Conservation (phyloP, 1,140 invertebrate species). For the Drosophila grimshawi region DNA sequence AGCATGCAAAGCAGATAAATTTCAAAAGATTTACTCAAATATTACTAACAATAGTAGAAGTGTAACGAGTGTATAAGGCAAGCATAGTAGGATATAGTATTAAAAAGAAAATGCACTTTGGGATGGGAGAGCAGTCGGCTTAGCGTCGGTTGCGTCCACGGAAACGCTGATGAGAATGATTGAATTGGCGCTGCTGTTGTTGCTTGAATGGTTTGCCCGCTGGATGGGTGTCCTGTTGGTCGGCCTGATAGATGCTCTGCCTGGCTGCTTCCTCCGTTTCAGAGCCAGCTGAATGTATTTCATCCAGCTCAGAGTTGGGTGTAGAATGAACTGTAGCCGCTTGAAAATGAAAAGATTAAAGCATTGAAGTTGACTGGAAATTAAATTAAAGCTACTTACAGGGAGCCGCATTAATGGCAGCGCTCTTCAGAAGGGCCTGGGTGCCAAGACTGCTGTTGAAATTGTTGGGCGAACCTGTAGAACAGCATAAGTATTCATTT, state of each 20-base stretch:
- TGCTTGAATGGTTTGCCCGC: slow-evolving; percentile 2
- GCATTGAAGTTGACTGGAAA: background rate
- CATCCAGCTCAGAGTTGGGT: slow-evolving; percentile 45
- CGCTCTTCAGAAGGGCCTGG: slow-evolving; percentile 44
- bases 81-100: slow-evolving; percentile 5
- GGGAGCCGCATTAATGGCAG: slow-evolving; percentile 42
- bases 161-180: slow-evolving; percentile 62
- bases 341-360: background rate
- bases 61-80: slow-evolving; percentile 46
- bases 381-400: slow-evolving; percentile 37
- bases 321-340: slow-evolving; percentile 53
- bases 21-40: slow-evolving; percentile 50
- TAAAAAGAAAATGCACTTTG: slow-evolving; percentile 2
- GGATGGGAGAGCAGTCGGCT: background rate
- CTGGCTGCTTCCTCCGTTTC: slow-evolving; percentile 29
- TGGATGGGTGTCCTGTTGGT: slow-evolving; percentile 7
- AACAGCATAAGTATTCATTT: background rate
- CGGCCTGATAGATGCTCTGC: slow-evolving; percentile 13
- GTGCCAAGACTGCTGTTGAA: slow-evolving; percentile 53
- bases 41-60: slow-evolving; percentile 61
- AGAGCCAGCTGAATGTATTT: slow-evolving; percentile 18
- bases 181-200: slow-evolving; percentile 45
- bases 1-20: too few species aligned
- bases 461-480: slow-evolving; percentile 63
- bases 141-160: slow-evolving; percentile 71